Conservation (phyloP, 2,113 vertebrate genomes). For the Dasyornis broadbenti region DNA sequence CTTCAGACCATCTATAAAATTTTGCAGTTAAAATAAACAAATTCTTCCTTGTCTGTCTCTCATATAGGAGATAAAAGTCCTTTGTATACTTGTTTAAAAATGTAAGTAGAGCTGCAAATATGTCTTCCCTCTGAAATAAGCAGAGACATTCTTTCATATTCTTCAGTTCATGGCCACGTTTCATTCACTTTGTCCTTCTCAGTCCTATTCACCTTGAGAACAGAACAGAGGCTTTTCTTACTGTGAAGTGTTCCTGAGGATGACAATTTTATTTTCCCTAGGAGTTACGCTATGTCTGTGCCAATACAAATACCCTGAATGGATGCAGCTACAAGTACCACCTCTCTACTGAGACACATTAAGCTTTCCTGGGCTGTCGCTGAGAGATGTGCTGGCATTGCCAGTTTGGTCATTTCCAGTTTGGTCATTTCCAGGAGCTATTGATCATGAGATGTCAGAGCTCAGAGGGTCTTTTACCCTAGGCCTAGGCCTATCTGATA, state of each 20-base stretch:
- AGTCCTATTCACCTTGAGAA: not conserved
- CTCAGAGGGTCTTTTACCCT: not conserved
- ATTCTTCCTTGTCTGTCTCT: not conserved
- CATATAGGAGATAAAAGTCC: not conserved
- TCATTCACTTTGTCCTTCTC: not conserved
- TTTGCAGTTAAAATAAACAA: conserved; percentile 24
- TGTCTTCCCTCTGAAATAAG: not conserved
- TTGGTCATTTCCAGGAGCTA: not conserved
- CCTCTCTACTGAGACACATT: not conserved
- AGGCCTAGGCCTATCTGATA: not conserved
- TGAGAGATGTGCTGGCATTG: not conserved
- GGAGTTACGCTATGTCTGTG: not conserved
- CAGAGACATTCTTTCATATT: not conserved
- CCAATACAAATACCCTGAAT: not conserved
- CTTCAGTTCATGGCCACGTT: not conserved
- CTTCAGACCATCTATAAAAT: conserved; percentile 5
- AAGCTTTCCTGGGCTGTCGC: not conserved
- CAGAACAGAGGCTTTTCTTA: not conserved
- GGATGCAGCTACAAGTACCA: not conserved
- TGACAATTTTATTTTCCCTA: not conserved
- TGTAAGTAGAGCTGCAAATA: not conserved
- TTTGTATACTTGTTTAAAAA: not conserved
- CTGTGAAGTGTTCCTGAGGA: not conserved
- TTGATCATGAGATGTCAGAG: not conserved
- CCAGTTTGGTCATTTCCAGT: not conserved